A percentile compares a stretch with the other conserved stretches of the same genome.
Conservation (phyloP, 2,888 invertebrate species). For the Macrostomum cliftonense region DNA sequence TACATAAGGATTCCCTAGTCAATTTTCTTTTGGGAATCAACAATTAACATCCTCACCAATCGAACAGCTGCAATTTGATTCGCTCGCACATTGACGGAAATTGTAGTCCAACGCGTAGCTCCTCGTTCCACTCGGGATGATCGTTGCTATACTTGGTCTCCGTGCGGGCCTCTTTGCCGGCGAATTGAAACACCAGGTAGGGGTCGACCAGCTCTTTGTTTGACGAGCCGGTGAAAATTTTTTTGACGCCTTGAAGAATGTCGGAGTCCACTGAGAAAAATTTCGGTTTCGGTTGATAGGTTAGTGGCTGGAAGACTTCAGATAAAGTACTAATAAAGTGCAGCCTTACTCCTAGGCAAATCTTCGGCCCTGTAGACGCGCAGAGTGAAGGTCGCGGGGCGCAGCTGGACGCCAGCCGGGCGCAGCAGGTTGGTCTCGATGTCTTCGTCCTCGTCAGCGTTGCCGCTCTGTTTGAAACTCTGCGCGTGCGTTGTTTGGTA, state of each 20-base stretch:
- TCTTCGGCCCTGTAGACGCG: constrained; percentile 38
- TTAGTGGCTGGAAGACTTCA: too few relatives aligned
- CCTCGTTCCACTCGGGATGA: constrained; percentile 38
- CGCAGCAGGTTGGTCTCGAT: constrained; percentile 29
- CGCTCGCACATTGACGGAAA: constrained; percentile 41
- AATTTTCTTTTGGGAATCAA: too few relatives aligned
- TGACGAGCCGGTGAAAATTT: constrained; percentile 30
- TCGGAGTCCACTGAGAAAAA: background rate
- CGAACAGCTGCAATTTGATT: constrained; percentile 34
- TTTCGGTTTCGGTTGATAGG: too few relatives aligned
- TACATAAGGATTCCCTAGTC: too few relatives aligned
- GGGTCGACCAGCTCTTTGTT: constrained; percentile 38
- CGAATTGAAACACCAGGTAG: constrained; percentile 36
- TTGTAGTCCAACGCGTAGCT: constrained; percentile 33
- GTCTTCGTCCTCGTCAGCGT: too few relatives aligned
- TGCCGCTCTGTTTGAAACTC: too few relatives aligned
- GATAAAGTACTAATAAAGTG: too few relatives aligned
- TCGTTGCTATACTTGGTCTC: constrained; percentile 37
- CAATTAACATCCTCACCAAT: too few relatives aligned
- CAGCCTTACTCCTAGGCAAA: constrained; percentile 24
- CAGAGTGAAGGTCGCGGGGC: constrained; percentile 38
- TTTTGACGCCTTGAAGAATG: constrained; percentile 28
- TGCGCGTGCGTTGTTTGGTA: too few relatives aligned
- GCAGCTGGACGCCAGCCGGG: constrained; percentile 37
- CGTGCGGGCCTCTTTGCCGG: constrained; percentile 37